These are phyloP conservation scores for Bombus pyrosoma DNA, from an alignment of 1,140 invertebrate species.

Conservation along the genomic window DNA sequence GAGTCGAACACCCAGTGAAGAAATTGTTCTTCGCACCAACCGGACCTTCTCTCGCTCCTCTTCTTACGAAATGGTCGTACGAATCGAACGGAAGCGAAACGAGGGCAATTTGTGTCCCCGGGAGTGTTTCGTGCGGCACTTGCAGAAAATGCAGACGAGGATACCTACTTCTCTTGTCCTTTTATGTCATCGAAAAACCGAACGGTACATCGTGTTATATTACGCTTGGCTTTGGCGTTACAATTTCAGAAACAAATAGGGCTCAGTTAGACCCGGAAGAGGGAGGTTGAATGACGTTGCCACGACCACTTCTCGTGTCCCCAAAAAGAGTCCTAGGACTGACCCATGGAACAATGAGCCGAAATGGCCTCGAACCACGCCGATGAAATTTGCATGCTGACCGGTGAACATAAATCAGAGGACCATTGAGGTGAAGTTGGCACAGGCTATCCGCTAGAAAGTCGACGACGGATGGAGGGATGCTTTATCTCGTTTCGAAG, in stretches of 20 bases:
- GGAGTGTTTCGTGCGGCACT: slow-evolving; percentile 49
- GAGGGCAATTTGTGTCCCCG: slow-evolving; percentile 65
- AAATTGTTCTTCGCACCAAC: background rate
- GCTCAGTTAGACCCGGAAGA: slow-evolving; percentile 13
- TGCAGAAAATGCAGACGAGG: slow-evolving; percentile 54
- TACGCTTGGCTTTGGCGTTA: background rate
- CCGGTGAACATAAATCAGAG: slow-evolving; percentile 72
- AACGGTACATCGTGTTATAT: background rate
- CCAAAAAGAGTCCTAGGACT: slow-evolving; percentile 25
- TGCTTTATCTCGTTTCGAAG: background rate
- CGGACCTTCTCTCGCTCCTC: background rate
- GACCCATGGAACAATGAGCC: slow-evolving; percentile 64
- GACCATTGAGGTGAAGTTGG: slow-evolving; percentile 44
- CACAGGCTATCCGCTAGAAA: background rate
- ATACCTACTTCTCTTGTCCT: background rate
- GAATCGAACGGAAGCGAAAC: slow-evolving; percentile 64
- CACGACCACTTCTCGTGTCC: background rate
- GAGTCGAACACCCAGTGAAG: background rate
- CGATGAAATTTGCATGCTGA: slow-evolving; percentile 72
- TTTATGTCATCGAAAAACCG: background rate
- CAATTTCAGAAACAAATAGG: slow-evolving; percentile 6
- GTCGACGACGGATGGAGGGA: background rate
- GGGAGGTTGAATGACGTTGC: slow-evolving; percentile 15
- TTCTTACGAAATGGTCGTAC: slow-evolving; percentile 13
- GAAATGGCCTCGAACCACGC: slow-evolving; percentile 57